Evolutionary conservation across 2,888 invertebrate genomes (phyloP), one percentile per base, ranked within the genome.

Genomic region (Axea sp.): DNA sequence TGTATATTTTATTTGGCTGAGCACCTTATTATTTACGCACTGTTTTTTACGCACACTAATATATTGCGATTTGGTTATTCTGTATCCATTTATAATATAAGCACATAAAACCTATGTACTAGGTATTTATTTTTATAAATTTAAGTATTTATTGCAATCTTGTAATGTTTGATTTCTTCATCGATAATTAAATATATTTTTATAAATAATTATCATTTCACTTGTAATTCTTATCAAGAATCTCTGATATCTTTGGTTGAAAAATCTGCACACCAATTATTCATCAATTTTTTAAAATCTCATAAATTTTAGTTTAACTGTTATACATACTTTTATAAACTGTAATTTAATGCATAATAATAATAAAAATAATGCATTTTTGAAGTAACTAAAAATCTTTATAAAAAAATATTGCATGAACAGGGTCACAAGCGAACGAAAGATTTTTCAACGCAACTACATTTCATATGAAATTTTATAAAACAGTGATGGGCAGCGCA

Each of bases 11-110:
- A 47, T 55, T 33, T 65, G 55, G 55, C 65, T 78, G 74, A 73
- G 73, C 73, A 68, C 35, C 30, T 68, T 51, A 59, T 68, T 68
- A 68, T 59, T 68, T 68, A 17, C 26, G 68, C 68, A 68, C 51
- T 51, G 41, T 68, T 35, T 19, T 3, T 30, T 39, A 62, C 30
- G 69, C 69, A 60, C 51, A 57, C 9, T 53, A 11, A 37, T 69
- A 37, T 60, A 51, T 24, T 69, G 45, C 60, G 53, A 47, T 53
- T 69, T 47, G 22, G 7, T 64, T 57, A 30, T 12, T 24, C 12
- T 67, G 15, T 57, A 67, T 49, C 22, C 26, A 59, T 22, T n/a
- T 59, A 43, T 68, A 59, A 17, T 57, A 31, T 47, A 41, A 5
- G 41, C 67, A 57, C 51, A n/a, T n/a, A 41, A 51, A 30, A 15